These are phyloP conservation scores for Ommatoiulus sabulosus DNA, from an alignment of 2,888 invertebrate genomes.

Conservation along the genomic window DNA sequence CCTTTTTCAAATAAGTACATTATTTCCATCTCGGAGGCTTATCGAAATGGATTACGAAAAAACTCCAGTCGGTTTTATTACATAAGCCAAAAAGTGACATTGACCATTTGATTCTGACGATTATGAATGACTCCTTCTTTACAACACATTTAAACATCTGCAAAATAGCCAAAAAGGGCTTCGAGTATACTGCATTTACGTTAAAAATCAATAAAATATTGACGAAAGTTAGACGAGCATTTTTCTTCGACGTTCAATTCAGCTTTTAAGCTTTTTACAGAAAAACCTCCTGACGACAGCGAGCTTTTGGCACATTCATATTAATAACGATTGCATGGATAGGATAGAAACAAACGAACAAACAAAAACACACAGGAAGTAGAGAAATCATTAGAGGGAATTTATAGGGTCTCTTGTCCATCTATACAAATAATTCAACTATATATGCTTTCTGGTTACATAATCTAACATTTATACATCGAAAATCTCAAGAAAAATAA, in stretches of 20 bases:
- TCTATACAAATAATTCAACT: background rate
- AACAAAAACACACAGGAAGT: background rate
- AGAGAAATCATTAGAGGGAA: background rate
- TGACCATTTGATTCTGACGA: slow-evolving; percentile 29
- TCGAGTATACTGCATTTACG: background rate
- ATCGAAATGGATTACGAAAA: background rate
- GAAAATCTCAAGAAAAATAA: too few species aligned
- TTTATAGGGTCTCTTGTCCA: background rate
- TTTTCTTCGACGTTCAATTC: background rate
- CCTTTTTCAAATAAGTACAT: slow-evolving; percentile 19
- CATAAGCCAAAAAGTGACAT: background rate
- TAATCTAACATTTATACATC: too few species aligned
- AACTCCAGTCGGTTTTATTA: background rate
- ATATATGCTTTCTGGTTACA: too few species aligned
- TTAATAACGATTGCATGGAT: background rate
- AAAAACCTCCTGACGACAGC: slow-evolving; percentile 15
- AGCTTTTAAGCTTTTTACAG: slow-evolving; percentile 14
- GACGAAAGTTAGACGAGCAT: background rate
- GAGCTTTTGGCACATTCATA: slow-evolving; percentile 10
- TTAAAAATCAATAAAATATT: slow-evolving; percentile 32
- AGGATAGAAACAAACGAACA: background rate
- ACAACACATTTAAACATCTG: background rate
- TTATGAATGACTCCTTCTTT: background rate
- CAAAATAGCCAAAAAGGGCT: background rate
- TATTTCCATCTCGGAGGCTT: background rate